These are phyloP conservation scores for Cheilosia soror DNA, from an alignment of 2,888 invertebrate species.

Conservation along the genomic window DNA sequence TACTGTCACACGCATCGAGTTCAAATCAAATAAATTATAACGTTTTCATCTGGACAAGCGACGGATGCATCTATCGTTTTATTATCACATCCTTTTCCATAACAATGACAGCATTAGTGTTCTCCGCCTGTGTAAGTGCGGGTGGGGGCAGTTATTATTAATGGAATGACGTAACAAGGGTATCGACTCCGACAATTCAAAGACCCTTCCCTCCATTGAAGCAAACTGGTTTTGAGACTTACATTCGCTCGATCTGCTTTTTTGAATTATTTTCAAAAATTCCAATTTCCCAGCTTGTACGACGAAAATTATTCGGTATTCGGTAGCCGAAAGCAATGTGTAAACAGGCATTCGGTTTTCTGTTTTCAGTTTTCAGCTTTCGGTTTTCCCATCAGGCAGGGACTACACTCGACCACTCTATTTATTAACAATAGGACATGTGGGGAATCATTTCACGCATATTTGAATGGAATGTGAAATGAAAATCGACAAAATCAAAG, in stretches of 20 bases:
- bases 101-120: constrained; percentile 63
- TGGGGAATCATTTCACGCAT: constrained; percentile 70
- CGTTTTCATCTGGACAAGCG: constrained; percentile 44
- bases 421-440: constrained; percentile 58
- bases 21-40: constrained; percentile 55
- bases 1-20: constrained; percentile 6
- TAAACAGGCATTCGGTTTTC: constrained; percentile 55
- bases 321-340: constrained; percentile 67
- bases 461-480: constrained; percentile 66
- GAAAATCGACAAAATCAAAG: constrained; percentile 33
- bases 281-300: constrained; percentile 51
- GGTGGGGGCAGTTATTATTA: constrained; percentile 58
- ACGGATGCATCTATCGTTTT: constrained; percentile 42
- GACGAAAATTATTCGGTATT: constrained; percentile 67
- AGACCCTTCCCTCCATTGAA: constrained; percentile 54
- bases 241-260: constrained; percentile 40
- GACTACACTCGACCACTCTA: neutral
- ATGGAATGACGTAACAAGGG: constrained; percentile 72
- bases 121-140: constrained; percentile 19
- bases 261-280: constrained; percentile 20
- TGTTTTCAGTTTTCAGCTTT: constrained; percentile 27
- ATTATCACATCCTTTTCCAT: constrained; percentile 65
- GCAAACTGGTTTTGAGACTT: constrained; percentile 56
- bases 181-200: constrained; percentile 38
- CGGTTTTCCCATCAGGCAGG: constrained; percentile 62